Base-by-base conservation (phyloP, 2,113 vertebrate genomes). In the Irena cyanogastra region DNA sequence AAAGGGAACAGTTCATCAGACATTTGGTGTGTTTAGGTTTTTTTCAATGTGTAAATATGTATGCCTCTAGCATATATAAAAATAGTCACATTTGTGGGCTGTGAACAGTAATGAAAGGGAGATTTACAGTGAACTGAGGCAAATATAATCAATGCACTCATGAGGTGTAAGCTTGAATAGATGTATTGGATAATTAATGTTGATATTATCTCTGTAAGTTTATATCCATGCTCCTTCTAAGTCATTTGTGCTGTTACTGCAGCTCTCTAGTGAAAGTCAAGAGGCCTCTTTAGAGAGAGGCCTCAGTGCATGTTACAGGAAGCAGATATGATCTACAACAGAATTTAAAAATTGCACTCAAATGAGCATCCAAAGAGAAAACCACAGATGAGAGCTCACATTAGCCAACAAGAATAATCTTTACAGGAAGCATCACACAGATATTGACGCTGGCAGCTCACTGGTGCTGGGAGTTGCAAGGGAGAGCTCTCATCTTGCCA, bases 181-280 rank as follows among this genome's bases (percentile, higher is more conserved):
- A 69, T 72, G 27, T 61, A 50, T 33, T 82, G 56, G 71, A 33
- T 94, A 91, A 91, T 93, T 91, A 83, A n/a, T 68, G 45, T 86
- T 86, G 64, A 75, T 93, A 69, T 49, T 81, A 76, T 64, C 45
- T 85, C 61, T 63, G 10, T 86, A 60, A 63, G 31, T 93, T 90
- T 90, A 81, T 93, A 79, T n/a, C 50, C 60, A 45, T 50, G 22
- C 49, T 56, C 19, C 66, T 84, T 69, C 70, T 66, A 60, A 93
- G 72, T 75, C 12, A 75, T 92, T 93, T 70, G 39, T 66, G 63
- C 83, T 84, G 63, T 42, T 84, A 37, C 26, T 84, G 71, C 90
- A 39, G 74, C 80, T 90, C 84, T 95, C 68, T 57, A 83, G 60
- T 52, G 63, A 60, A 95, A 95, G 91, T 93, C 78, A 95, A 94